Base-by-base conservation (phyloP, 2,888 invertebrate genomes). In the Cheilosia scutellata region DNA sequence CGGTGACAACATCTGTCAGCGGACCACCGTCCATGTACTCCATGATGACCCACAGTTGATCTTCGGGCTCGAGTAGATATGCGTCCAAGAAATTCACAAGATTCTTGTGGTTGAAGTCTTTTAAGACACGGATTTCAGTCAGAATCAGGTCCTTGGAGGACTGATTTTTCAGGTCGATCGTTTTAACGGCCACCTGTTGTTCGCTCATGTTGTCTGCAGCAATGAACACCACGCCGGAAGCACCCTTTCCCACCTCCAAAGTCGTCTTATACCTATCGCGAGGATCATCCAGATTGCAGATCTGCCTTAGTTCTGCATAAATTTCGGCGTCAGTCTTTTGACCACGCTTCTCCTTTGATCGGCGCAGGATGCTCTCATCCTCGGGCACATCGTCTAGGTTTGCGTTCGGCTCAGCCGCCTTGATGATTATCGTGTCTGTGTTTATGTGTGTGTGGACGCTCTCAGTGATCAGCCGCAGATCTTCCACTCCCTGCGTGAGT, bases 41-140 rank as follows among this genome's bases (percentile, higher is more conserved):
- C 98, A 99, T 98, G 1, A 98, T 96, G 0, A 98, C 99, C 98
- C 98, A 99, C 5, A 99, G 94, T 91, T 98, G 97, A 89, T 98
- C 97, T 88, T 96, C 95, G 75, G 97, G 96, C 87, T 96, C 95
- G 57, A 98, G 95, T n/a, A 98, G 95, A 93, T 97, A 98, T 11
- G 97, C 96, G 89, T 98, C 98, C 6, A 98, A 93, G 92, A 98
- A 99, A 92, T 99, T 99, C 0, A 99, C 99, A 89, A 98, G 94
- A 93, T 98, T 99, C 90, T 96, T 96, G 92, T 99, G 99, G 89
- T 96, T 95, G 91, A 98, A 97, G 90, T 96, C 96, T 90, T 97
- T 97, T 91, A 98, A 94, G 13, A 98, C 97, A 89, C 96, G 95
- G 88, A 99, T 98, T 94, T 99, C 99, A 63, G 97, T 98, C 88